Base-by-base conservation (phyloP, 2,797 vertebrate species). In the Melanotaenia nigrans region DNA sequence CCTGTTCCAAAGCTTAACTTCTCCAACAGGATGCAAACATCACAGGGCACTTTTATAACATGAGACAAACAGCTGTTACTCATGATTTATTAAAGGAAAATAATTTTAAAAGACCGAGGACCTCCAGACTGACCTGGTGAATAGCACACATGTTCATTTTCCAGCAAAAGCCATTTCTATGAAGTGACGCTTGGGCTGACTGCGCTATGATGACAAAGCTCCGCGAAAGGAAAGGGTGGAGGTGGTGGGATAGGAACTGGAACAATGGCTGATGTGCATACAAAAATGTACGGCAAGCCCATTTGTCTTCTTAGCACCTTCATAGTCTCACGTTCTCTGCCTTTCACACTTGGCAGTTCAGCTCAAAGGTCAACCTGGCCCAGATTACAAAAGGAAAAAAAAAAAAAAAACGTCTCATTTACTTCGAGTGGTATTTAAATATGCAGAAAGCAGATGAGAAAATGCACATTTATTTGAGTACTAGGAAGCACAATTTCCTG, bases 231-330 rank as follows among this genome's bases (percentile, higher is more conserved):
- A 8, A 22, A 49, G 47, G 47, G 47, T n/a, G 20, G 47, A 22
- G 47, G 47, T 49, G 47, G n/a, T 49, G 86, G 87, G 81, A 54
- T 42, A 74, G 82, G 68, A 75, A 49, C 30, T 36, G 32, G 77
- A 62, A 87, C 86, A 84, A 90, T 79, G 64, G 78, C 68, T 61
- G 70, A 82, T 74, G 68, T 76, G 75, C 54, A 61, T 79, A 78
- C 60, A 77, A 79, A 28, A 82, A 79, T 70, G 63, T 78, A 74
- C 28, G 40, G 59, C 64, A 68, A 49, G 28, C 69, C 79, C 75
- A 68, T 87, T 91, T 81, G 82, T 81, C 84, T 84, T 73, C 71
- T 83, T 72, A 73, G 73, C 81, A 72, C 53, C 85, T 81, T 85
- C 40, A 65, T 75, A 68, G 59, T 68, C 63, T 63, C 40, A 3